Conservation (phyloP, 2,888 invertebrate species). For the Pseudococcus longispinus region DNA sequence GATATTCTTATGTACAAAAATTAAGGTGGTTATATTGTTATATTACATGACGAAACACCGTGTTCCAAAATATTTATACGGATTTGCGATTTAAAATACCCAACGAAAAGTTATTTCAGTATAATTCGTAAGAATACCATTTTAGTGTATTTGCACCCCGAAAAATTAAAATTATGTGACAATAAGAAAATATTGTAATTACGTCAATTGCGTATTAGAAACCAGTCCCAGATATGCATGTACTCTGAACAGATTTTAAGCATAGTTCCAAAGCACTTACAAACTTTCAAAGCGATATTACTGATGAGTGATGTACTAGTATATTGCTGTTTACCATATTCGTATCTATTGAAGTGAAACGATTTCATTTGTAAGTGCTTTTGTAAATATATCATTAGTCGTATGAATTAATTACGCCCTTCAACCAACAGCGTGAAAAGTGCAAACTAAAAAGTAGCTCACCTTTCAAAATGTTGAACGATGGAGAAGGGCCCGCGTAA, state of each 20-base stretch:
- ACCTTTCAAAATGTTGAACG: constrained; percentile 89
- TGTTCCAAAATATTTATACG: neutral
- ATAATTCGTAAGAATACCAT: neutral
- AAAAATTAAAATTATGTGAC: neutral
- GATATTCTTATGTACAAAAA: neutral
- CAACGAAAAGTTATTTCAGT: neutral
- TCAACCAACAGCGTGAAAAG: constrained; percentile 53
- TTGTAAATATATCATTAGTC: constrained; percentile 9
- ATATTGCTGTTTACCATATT: neutral
- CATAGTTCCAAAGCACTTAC: neutral
- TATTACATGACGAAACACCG: neutral
- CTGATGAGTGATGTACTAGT: neutral
- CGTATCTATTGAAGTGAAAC: neutral
- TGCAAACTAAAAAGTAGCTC: constrained; percentile 61
- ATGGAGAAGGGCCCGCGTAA: constrained; percentile 82
- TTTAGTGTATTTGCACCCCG: no score
- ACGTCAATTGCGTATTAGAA: neutral
- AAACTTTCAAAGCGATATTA: neutral
- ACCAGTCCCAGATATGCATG: neutral
- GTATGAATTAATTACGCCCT: constrained; percentile 49
- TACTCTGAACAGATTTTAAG: neutral
- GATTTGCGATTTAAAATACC: neutral
- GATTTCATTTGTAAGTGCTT: neutral
- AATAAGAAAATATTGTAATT: neutral
- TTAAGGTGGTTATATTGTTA: neutral